Percentiles rank a stretch among this genome's conserved stretches.
phyloP scores from a whole-genome alignment of 1,140 invertebrate genomes.

The Pachypeltis micranthus region DNA sequence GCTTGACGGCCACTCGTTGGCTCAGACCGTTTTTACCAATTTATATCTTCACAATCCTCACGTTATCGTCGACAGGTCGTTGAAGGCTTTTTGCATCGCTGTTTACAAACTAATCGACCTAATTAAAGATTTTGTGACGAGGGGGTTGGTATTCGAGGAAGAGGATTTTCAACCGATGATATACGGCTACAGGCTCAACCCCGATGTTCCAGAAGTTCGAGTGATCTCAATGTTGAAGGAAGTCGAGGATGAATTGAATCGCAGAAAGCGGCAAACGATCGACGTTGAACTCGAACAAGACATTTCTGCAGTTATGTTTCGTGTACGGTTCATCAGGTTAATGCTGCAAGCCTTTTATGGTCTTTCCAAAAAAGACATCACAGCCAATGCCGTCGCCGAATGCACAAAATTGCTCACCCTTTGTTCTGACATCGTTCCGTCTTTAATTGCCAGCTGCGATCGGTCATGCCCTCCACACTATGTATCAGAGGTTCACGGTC shows the following conservation, averaged over 20 bases:
- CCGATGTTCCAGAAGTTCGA: conserved; percentile 70
- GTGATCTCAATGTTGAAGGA: conserved; percentile 74
- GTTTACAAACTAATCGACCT: conserved; percentile 84
- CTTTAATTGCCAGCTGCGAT: conserved; percentile 62
- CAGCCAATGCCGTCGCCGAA: conserved; percentile 39
- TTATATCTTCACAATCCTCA: conserved; percentile 87
- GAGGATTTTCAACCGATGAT: conserved; percentile 92
- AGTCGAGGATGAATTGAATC: conserved; percentile 73
- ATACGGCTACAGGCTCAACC: conserved; percentile 79
- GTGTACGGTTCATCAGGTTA: conserved; percentile 74
- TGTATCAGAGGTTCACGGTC: conserved; percentile 32
- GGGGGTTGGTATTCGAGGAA: conserved; percentile 80
- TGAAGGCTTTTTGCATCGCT: conserved; percentile 77
- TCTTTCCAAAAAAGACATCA: conserved; percentile 40
- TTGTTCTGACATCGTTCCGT: conserved; percentile 64
- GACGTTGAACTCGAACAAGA: conserved; percentile 13
- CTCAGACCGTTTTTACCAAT: conserved; percentile 95
- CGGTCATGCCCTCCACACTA: conserved; percentile 46
- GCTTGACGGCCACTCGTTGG: conserved; percentile 89
- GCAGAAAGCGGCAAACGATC: conserved; percentile 15
- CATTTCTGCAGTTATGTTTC: conserved; percentile 44
- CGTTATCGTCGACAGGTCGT: conserved; percentile 65
- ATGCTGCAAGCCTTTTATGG: conserved; percentile 67
- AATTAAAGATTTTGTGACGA: conserved; percentile 79
- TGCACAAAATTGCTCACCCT: conserved; percentile 53